Conservation (phyloP, 2,888 invertebrate species). For the Deilephila elpenor region DNA sequence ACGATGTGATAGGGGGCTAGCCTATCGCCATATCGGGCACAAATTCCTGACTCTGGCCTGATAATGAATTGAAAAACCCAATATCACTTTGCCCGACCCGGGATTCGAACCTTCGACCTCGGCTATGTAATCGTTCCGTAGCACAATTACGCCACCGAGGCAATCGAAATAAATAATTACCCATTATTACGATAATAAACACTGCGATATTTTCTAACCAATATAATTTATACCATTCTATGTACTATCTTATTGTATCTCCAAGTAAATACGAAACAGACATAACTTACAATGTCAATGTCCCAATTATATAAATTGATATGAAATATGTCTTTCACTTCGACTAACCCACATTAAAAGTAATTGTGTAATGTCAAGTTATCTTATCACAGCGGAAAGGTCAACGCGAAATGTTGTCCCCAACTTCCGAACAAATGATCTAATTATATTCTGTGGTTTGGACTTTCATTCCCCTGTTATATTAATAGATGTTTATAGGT, state of each 20-base stretch:
- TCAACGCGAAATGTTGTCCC: constrained; percentile 68
- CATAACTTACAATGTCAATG: constrained; percentile 13
- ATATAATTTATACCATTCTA: no score
- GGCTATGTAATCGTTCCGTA: no score
- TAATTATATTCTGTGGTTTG: constrained; percentile 39
- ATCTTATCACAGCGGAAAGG: constrained; percentile 81
- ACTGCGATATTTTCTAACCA: no score
- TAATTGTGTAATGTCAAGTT: constrained; percentile 62
- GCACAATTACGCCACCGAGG: no score
- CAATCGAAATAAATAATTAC: no score
- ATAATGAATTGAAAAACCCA: no score
- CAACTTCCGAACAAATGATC: constrained; percentile 68
- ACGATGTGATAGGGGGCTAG: no score
- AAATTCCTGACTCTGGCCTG: no score
- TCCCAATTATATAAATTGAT: constrained; percentile 25
- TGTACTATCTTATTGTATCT: neutral
- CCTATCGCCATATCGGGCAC: no score
- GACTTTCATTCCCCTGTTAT: constrained; percentile 10
- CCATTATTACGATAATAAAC: no score
- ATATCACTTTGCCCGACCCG: no score
- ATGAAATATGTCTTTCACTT: constrained; percentile 52
- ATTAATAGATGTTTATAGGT: neutral
- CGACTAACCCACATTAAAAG: constrained; percentile 54
- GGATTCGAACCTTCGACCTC: no score
- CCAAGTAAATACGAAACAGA: constrained; percentile 8